A percentile compares a stretch with the other conserved stretches of the same genome.
Evolutionary conservation across 1,140 invertebrate genomes (phyloP).

Genomic region (Cherax destructor): DNA sequence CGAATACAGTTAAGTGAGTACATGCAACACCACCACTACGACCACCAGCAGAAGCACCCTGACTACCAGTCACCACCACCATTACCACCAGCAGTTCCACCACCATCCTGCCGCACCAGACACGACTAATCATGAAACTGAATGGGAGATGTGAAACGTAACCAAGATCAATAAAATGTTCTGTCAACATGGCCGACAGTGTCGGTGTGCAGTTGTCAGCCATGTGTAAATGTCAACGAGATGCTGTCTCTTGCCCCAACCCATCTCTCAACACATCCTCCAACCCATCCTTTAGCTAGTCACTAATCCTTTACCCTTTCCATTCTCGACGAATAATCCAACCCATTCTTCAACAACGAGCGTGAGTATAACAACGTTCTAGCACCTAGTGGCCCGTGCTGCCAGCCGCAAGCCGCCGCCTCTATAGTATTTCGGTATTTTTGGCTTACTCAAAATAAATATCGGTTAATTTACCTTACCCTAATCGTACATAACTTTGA

Average conservation of each 20-base stretch:
- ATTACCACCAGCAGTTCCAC: neutral
- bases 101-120: neutral
- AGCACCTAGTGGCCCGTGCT: too few relatives aligned
- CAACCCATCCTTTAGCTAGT: neutral
- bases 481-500: too few relatives aligned
- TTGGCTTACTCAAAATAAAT: too few relatives aligned
- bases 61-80: neutral
- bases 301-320: neutral
- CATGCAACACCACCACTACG: neutral
- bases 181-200: neutral
- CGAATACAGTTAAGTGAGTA: too few relatives aligned
- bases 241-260: neutral
- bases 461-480: too few relatives aligned
- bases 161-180: neutral
- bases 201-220: neutral
- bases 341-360: too few relatives aligned
- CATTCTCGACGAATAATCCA: neutral
- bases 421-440: too few relatives aligned
- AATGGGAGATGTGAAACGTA: neutral
- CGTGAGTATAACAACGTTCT: too few relatives aligned
- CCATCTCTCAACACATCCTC: neutral
- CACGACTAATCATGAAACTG: constrained; percentile 6
- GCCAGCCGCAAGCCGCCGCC: too few relatives aligned
- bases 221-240: neutral
- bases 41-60: neutral